These are phyloP conservation scores for Formicarius rufipectus DNA, from an alignment of 2,113 vertebrate genomes.

Conservation along the genomic window DNA sequence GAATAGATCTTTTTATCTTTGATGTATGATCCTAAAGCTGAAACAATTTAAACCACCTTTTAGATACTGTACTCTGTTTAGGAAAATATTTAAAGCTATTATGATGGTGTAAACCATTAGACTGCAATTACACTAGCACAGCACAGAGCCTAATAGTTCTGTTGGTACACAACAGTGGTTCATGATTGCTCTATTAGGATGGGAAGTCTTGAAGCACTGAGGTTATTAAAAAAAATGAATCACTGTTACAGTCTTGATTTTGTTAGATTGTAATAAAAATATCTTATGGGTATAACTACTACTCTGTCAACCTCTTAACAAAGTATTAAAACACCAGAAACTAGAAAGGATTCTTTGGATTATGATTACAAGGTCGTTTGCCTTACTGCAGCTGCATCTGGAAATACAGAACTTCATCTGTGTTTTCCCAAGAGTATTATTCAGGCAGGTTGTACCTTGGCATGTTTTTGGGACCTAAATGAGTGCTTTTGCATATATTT, in stretches of 20 bases:
- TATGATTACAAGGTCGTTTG: background rate
- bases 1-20: background rate
- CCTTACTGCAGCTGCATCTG: background rate
- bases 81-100: conserved; percentile 77
- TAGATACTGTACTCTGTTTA: conserved; percentile 58
- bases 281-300: conserved; percentile 22
- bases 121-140: conserved; percentile 66
- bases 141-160: conserved; percentile 66
- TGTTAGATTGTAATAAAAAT: conserved; percentile 65
- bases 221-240: conserved; percentile 76
- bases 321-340: background rate
- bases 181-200: conserved; percentile 72
- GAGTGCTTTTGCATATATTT: background rate
- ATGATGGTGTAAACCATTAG: conserved; percentile 69
- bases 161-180: conserved; percentile 60
- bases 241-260: conserved; percentile 61
- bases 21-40: conserved; percentile 40
- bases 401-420: background rate
- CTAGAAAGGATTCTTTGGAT: background rate
- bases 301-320: background rate
- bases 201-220: conserved; percentile 56
- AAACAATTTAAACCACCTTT: conserved; percentile 69
- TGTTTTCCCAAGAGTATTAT: background rate
- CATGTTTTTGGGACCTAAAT: background rate
- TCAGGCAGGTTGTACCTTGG: background rate